phyloP scores from a whole-genome alignment of 1,140 invertebrate genomes.

The Plutomurus gul region DNA sequence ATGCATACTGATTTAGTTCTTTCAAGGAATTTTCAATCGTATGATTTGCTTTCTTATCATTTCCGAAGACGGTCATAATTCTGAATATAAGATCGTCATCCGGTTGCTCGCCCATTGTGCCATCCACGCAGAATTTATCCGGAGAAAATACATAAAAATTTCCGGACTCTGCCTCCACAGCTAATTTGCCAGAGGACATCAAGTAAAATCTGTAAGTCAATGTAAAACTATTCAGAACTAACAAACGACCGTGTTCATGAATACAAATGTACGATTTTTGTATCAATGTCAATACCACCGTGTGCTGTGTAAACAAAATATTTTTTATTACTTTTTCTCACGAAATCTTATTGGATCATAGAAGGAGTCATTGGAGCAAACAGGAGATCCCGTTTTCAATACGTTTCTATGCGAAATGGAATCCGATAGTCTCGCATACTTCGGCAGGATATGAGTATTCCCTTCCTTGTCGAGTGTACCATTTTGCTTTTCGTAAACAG shows the following conservation, averaged over 20 bases:
- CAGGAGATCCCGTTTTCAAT: too few species aligned
- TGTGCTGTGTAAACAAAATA: too few species aligned
- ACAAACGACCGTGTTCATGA: background rate
- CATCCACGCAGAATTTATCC: background rate
- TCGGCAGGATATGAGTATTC: too few species aligned
- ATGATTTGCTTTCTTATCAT: background rate
- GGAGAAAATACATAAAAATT: background rate
- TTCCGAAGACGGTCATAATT: background rate
- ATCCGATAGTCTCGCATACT: background rate
- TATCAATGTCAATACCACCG: too few species aligned
- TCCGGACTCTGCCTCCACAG: background rate
- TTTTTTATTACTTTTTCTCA: too few species aligned
- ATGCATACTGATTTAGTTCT: background rate
- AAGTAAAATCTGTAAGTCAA: slow-evolving; percentile 6
- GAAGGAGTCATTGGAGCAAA: too few species aligned
- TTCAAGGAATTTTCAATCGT: background rate
- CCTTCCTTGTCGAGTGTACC: background rate
- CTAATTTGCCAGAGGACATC: background rate
- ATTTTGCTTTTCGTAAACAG: background rate
- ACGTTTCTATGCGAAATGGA: too few species aligned
- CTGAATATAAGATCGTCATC: background rate
- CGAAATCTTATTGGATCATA: too few species aligned
- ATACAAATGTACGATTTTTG: background rate
- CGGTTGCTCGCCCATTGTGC: background rate
- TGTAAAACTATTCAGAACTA: background rate